Evolutionary conservation across 2,113 vertebrate species (phyloP), one percentile per base, ranked within the genome.

Genomic region (Nyctibius bracteatus): DNA sequence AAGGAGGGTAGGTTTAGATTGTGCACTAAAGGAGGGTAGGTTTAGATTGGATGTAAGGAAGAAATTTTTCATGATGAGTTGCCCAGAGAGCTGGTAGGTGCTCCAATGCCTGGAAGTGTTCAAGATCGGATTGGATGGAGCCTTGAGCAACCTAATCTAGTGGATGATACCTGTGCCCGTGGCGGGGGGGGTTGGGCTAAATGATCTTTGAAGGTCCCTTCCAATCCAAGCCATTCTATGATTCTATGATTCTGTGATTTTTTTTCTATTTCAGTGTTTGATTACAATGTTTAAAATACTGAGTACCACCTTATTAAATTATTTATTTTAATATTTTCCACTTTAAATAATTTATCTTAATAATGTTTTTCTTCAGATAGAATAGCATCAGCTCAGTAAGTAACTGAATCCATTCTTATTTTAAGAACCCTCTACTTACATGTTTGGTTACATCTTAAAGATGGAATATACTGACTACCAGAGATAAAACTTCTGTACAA

Each of bases 181-280:
- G 23, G 21, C 3, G 9, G 8, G 4, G 5, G 4, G n/a, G 3
- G 1, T 51, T 27, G 3, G 25, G 28, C 21, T 61, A 28, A 10
- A n/a, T n/a, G n/a, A n/a, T n/a, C n/a, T n/a, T n/a, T n/a, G n/a
- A n/a, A n/a, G n/a, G n/a, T n/a, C n/a, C n/a, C n/a, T n/a, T n/a
- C n/a, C n/a, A n/a, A n/a, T n/a, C n/a, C n/a, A n/a, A n/a, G n/a
- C n/a, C n/a, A n/a, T n/a, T 43, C 41, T 43, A 43, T 43, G 41
- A 43, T 43, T 41, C n/a, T n/a, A 43, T 58, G 27, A 70, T 66
- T 39, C 57, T 63, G 23, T 35, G 23, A 39, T 14, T 58, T 7
- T 68, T 87, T 78, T 88, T 52, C 19, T 83, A 33, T 41, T 63
- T 41, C 10, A 41, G 4, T 33, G 51, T 52, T 51, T 43, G 20